These are phyloP conservation scores for Myotis pilosus DNA, from an alignment of 2,797 vertebrate genomes.

Conservation along the genomic window DNA sequence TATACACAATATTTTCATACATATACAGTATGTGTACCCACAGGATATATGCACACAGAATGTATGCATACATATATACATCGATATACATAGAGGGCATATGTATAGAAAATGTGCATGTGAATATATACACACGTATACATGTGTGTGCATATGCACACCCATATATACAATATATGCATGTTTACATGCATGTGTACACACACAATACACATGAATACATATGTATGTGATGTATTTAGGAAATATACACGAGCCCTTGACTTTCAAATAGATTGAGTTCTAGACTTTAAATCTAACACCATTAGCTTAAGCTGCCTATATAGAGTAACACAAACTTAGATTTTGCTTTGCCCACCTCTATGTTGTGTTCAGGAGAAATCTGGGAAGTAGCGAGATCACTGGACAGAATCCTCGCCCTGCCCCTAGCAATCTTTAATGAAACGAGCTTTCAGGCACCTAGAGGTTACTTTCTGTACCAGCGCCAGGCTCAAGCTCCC, in stretches of 20 bases:
- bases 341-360: background rate
- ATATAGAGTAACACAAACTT: background rate
- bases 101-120: no score
- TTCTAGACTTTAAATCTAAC: background rate
- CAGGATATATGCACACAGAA: background rate
- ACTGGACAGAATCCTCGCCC: background rate
- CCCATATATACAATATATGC: no score
- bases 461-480: background rate
- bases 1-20: background rate
- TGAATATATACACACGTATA: no score
- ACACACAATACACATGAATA: background rate
- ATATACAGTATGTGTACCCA: no score
- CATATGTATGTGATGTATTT: background rate
- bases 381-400: background rate
- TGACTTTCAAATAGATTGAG: background rate
- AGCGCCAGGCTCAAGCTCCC: background rate
- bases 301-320: background rate
- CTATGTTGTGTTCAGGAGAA: background rate
- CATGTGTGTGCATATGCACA: background rate
- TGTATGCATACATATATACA: background rate
- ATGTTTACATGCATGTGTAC: no score
- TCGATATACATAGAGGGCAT: no score
- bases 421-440: background rate
- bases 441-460: background rate
- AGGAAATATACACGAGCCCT: background rate